These are phyloP conservation scores for Crypturellus undulatus DNA, from an alignment of 2,113 vertebrate species.

Conservation along the genomic window DNA sequence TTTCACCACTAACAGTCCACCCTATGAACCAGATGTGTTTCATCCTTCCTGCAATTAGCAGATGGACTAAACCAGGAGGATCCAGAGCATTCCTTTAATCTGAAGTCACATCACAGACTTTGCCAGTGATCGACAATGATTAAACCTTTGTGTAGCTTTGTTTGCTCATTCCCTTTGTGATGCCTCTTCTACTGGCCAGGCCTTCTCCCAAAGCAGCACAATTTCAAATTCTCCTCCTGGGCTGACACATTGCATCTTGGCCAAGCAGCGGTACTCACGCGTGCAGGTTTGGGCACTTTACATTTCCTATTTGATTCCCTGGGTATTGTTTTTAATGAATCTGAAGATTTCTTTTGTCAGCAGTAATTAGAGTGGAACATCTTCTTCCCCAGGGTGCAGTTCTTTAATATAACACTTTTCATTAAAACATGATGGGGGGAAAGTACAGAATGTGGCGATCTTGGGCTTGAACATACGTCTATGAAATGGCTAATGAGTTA, in stretches of 20 bases:
- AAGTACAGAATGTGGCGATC: conserved; percentile 14
- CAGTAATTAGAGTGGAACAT: conserved; percentile 29
- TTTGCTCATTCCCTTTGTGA: not conserved
- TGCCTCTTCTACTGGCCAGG: not conserved
- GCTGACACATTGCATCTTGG: not conserved
- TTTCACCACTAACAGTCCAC: not conserved
- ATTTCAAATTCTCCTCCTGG: not conserved
- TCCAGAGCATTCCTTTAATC: not conserved
- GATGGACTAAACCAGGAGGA: not conserved
- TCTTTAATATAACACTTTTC: conserved; percentile 11
- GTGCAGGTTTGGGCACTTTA: not conserved
- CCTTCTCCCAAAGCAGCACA: not conserved
- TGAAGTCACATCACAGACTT: not conserved
- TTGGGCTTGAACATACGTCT: not conserved
- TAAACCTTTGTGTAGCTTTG: not conserved
- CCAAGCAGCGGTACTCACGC: not conserved
- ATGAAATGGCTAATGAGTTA: conserved; percentile 42
- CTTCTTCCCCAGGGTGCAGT: conserved; percentile 43
- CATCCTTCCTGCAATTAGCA: not conserved
- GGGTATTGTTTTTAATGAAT: conserved; percentile 48
- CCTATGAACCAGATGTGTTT: not conserved
- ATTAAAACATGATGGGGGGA: conserved; percentile 7
- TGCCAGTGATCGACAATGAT: not conserved
- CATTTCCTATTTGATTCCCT: not conserved
- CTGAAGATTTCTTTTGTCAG: conserved; percentile 55